Percentiles rank a stretch among this genome's conserved stretches.
These are phyloP conservation scores for Drosophila subobscura DNA, from an alignment of 1,140 invertebrate genomes.

Conservation along the genomic window DNA sequence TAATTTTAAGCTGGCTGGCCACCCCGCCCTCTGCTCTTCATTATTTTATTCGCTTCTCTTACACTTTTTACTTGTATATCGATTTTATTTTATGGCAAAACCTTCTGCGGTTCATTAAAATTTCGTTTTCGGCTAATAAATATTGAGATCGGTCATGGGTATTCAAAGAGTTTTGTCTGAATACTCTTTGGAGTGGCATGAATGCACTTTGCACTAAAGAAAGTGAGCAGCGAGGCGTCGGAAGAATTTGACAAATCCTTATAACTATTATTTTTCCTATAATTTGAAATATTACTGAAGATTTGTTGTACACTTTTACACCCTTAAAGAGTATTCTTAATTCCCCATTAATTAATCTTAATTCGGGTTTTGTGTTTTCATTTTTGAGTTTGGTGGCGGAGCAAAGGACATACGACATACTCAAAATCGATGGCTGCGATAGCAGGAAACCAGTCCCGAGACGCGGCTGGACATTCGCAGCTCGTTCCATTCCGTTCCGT, in stretches of 20 bases:
- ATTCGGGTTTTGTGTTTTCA: conserved; percentile 14
- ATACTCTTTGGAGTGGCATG: not conserved
- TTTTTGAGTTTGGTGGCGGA: conserved; percentile 5
- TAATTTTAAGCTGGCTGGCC: conserved; percentile 43
- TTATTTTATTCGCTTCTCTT: conserved; percentile 60
- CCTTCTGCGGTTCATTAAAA: conserved; percentile 73
- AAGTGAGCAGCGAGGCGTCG: too few species aligned
- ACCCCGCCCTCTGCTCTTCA: conserved; percentile 38
- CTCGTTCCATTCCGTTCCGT: not conserved
- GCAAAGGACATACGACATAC: conserved; percentile 69
- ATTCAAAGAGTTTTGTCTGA: conserved; percentile 21
- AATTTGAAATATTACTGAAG: not conserved
- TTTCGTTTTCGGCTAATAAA: conserved; percentile 78
- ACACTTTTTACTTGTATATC: conserved; percentile 57
- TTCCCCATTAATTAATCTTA: conserved; percentile 10
- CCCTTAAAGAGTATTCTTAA: conserved; percentile 12
- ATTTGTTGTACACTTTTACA: not conserved
- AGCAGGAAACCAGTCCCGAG: conserved; percentile 58
- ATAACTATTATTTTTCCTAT: too few species aligned
- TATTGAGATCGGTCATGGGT: conserved; percentile 39
- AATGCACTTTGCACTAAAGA: too few species aligned
- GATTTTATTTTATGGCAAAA: conserved; percentile 64
- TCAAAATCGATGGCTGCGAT: conserved; percentile 77
- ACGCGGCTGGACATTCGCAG: conserved; percentile 13
- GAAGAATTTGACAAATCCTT: too few species aligned